Conservation (phyloP, 1,140 invertebrate genomes). For the Bombus impatiens region DNA sequence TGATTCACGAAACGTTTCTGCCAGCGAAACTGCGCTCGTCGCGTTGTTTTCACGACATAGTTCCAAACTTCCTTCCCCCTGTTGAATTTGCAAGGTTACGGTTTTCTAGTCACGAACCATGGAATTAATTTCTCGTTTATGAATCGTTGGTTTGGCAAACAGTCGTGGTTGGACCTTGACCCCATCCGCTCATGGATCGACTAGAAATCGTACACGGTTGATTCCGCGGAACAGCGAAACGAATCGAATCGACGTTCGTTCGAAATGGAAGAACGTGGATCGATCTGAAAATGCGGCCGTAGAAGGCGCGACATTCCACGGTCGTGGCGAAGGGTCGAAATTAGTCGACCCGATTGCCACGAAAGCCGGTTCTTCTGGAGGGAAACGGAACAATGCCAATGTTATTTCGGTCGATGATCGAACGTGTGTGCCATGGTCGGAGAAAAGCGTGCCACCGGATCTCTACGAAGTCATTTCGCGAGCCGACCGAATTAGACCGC, state of each 20-base stretch:
- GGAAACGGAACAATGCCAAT: constrained; percentile 77
- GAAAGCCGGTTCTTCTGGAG: constrained; percentile 67
- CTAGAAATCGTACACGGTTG: background rate
- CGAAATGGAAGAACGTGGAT: no score
- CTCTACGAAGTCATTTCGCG: constrained; percentile 65
- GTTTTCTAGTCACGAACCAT: background rate
- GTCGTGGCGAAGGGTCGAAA: constrained; percentile 55
- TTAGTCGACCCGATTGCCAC: constrained; percentile 65
- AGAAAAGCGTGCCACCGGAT: constrained; percentile 70
- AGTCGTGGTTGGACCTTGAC: constrained; percentile 46
- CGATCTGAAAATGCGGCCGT: constrained; percentile 9
- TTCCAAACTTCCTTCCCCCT: background rate
- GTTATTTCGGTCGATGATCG: constrained; percentile 77
- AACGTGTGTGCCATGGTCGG: constrained; percentile 73
- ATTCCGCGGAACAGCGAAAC: background rate
- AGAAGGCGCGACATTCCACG: constrained; percentile 18
- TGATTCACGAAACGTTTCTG: background rate
- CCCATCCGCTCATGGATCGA: background rate
- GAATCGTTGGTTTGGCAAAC: constrained; percentile 19
- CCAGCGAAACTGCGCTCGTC: background rate
- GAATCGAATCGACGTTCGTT: background rate
- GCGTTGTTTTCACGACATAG: background rate
- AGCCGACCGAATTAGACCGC: constrained; percentile 71
- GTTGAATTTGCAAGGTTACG: background rate
- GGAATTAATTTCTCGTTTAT: constrained; percentile 29